Evolutionary conservation across 1,140 invertebrate genomes (phyloP), one percentile per base, ranked within the genome.

Genomic region (Drosophila tropicalis): DNA sequence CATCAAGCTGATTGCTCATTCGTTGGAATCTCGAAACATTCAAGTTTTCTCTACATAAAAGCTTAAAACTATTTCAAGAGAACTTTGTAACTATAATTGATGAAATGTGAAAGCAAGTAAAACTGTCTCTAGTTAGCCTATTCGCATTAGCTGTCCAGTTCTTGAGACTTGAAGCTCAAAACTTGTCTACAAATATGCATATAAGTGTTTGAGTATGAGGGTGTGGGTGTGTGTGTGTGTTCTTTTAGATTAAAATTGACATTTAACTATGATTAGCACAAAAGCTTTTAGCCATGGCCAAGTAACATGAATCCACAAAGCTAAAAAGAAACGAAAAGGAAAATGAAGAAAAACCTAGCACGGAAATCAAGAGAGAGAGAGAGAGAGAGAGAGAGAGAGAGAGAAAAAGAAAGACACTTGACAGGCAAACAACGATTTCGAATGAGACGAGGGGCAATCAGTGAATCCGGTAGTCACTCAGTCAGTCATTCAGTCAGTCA

Each of bases 211-310:
- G 32, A 1, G 34, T 9, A 17, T 47, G 17, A 2, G 44, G 6
- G 17, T 47, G 15, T 47, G 44, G 17, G 63, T 15, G 29, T 34
- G 15, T 36, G 29, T 58, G 55, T 55, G 25, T 60, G 67, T 64
- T 63, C 29, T 65, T 57, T 64, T 84, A 80, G 81, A 84, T 84
- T 76, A 84, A 80, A 84, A 85, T 67, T 84, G 81, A 84, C 81
- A 84, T 82, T 84, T 85, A 78, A 78, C 74, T 85, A 74, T 67
- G 77, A 84, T 84, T 74, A 84, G 77, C 81, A 68, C 51, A 58
- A 84, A 84, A 85, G 81, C 81, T 85, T 85, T 84, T 84, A 69
- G 72, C 70, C 67, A 51, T 55, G 63, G 62, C 69, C 66, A 73
- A 71, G 72, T 55, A 69, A 69, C 44, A 40, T 17, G 34, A 25